Evolutionary conservation across 2,797 vertebrate genomes (phyloP).

Genomic region (Glossophaga mutica): DNA sequence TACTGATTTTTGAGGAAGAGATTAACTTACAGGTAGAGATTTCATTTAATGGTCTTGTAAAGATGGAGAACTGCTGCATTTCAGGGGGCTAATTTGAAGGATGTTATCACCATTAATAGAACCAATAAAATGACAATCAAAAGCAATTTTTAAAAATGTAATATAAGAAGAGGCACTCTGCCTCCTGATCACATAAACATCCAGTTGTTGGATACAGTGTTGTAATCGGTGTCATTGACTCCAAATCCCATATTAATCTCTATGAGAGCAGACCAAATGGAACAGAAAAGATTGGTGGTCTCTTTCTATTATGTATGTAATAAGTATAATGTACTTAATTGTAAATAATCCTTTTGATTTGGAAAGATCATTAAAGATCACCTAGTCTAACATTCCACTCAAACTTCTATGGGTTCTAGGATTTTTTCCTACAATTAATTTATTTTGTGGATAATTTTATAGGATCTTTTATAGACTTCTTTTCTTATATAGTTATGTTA

Average conservation of each 20-base stretch:
- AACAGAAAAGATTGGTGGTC: slow-evolving; percentile 31
- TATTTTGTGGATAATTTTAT: slow-evolving; percentile 27
- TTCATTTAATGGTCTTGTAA: slow-evolving; percentile 60
- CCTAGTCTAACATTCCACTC: not conserved
- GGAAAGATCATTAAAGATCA: slow-evolving; percentile 19
- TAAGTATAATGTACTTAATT: not conserved
- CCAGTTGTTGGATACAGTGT: slow-evolving; percentile 31
- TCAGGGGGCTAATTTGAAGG: slow-evolving; percentile 70
- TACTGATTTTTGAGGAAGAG: slow-evolving; percentile 59
- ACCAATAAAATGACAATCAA: slow-evolving; percentile 61
- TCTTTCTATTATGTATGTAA: not conserved
- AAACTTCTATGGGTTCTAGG: not conserved
- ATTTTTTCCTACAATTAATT: slow-evolving; percentile 38
- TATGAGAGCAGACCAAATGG: slow-evolving; percentile 24
- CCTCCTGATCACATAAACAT: slow-evolving; percentile 51
- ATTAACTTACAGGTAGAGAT: slow-evolving; percentile 59
- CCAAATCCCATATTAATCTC: slow-evolving; percentile 29
- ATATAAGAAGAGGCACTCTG: slow-evolving; percentile 43
- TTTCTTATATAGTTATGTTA: not conserved
- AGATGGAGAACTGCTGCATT: slow-evolving; percentile 47
- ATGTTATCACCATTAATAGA: slow-evolving; percentile 65
- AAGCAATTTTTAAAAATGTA: slow-evolving; percentile 63
- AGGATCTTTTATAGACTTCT: not conserved
- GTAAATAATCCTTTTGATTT: slow-evolving; percentile 41
- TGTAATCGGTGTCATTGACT: slow-evolving; percentile 44